Percentiles rank a stretch among this genome's conserved stretches.
phyloP scores from a whole-genome alignment of 2,797 vertebrate genomes.

The Danio choprae region DNA sequence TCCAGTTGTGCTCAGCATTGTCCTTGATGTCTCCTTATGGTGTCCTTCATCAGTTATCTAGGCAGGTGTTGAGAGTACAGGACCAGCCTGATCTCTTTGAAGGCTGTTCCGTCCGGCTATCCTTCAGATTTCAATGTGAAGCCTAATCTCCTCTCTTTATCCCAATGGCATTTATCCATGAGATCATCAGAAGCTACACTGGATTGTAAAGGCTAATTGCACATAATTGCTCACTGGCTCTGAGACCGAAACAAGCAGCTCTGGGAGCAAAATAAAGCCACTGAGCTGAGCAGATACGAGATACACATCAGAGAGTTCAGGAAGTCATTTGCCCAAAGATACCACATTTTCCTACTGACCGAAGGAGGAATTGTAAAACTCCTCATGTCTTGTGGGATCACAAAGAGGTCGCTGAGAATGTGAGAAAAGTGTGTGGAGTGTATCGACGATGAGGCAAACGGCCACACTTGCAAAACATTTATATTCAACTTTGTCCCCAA shows the following conservation, averaged over 20 bases:
- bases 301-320: slow-evolving; percentile 44
- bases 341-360: slow-evolving; percentile 36
- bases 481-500: slow-evolving; percentile 14
- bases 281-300: slow-evolving; percentile 39
- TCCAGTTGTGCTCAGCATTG: neutral
- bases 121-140: slow-evolving; percentile 50
- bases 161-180: slow-evolving; percentile 52
- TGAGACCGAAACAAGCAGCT: slow-evolving; percentile 41
- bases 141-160: slow-evolving; percentile 49
- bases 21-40: slow-evolving; percentile 47
- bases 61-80: slow-evolving; percentile 39
- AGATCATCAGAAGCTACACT: slow-evolving; percentile 50
- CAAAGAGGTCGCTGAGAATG: slow-evolving; percentile 29
- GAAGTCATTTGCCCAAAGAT: slow-evolving; percentile 37
- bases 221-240: slow-evolving; percentile 55
- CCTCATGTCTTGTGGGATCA: slow-evolving; percentile 15
- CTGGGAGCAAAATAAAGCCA: slow-evolving; percentile 23
- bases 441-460: slow-evolving; percentile 39
- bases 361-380: neutral
- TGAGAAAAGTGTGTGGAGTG: slow-evolving; percentile 32
- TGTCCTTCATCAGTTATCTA: slow-evolving; percentile 45
- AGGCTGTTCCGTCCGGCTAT: slow-evolving; percentile 42
- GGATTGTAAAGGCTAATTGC: slow-evolving; percentile 59
- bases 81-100: slow-evolving; percentile 54
- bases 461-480: slow-evolving; percentile 32